A percentile compares a stretch with the other conserved stretches of the same genome.
phyloP scores from a whole-genome alignment of 92 coral and sea anemone species.

The Pocillopora grandis region DNA sequence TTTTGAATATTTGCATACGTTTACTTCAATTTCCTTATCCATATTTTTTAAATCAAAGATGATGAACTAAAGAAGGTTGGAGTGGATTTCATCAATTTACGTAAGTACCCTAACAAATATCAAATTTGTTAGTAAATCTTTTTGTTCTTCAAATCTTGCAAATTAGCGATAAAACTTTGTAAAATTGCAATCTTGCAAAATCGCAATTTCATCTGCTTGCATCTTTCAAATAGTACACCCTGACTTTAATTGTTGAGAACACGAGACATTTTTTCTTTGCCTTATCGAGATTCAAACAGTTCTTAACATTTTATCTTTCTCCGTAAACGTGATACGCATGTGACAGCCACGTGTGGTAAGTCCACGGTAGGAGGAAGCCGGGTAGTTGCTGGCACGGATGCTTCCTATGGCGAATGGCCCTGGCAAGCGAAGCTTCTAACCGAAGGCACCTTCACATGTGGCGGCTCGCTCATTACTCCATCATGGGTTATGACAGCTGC shows the following conservation, averaged over 20 bases:
- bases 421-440: conserved; percentile 74
- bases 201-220: too few relatives aligned
- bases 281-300: neutral
- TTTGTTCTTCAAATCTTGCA: neutral
- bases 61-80: conserved; percentile 1
- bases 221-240: neutral
- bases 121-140: neutral
- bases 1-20: neutral
- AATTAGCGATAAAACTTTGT: too few relatives aligned
- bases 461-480: conserved; percentile 72
- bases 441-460: conserved; percentile 61
- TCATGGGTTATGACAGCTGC: conserved; percentile 87
- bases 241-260: neutral
- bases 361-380: conserved; percentile 45
- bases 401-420: conserved; percentile 73
- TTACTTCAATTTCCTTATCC: neutral
- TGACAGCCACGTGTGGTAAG: conserved; percentile 58
- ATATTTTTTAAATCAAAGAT: neutral
- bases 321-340: neutral
- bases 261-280: neutral
- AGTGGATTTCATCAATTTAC: conserved; percentile 1
- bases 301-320: neutral
- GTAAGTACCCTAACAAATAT: neutral
- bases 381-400: conserved; percentile 66
- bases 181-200: too few relatives aligned